These are phyloP conservation scores for Sicus ferrugineus DNA, from an alignment of 2,888 invertebrate genomes.

Conservation along the genomic window DNA sequence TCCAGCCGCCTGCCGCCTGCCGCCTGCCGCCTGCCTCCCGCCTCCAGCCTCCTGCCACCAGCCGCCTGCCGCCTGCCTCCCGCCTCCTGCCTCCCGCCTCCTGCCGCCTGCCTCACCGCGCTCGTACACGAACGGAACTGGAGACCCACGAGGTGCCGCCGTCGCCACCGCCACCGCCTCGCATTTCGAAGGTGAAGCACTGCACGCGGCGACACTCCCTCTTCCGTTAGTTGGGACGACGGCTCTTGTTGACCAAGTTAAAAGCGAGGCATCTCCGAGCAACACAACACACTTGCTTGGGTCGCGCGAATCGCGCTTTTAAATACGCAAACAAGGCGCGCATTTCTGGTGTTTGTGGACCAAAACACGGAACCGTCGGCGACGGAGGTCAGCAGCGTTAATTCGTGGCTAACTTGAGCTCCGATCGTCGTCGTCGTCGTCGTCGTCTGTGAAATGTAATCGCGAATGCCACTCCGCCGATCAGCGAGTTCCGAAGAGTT, in stretches of 20 bases:
- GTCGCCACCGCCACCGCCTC: background rate
- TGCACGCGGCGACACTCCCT: slow-evolving; percentile 21
- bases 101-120: too few species aligned
- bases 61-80: too few species aligned
- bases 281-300: too few species aligned
- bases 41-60: too few species aligned
- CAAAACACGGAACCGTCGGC: background rate
- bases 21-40: too few species aligned
- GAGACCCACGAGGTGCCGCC: background rate
- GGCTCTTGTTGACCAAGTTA: slow-evolving; percentile 28
- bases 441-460: background rate
- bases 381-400: background rate
- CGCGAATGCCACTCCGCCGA: background rate
- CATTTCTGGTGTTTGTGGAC: background rate
- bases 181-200: background rate
- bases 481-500: too few species aligned
- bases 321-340: slow-evolving; percentile 20
- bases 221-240: slow-evolving; percentile 21
- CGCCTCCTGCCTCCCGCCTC: too few species aligned
- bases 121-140: slow-evolving; percentile 36
- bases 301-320: slow-evolving; percentile 21
- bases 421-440: background rate
- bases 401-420: background rate
- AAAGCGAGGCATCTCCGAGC: slow-evolving; percentile 11
- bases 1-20: too few species aligned